phyloP scores from a whole-genome alignment of 2,888 invertebrate genomes.

The Rhagonycha fulva region DNA sequence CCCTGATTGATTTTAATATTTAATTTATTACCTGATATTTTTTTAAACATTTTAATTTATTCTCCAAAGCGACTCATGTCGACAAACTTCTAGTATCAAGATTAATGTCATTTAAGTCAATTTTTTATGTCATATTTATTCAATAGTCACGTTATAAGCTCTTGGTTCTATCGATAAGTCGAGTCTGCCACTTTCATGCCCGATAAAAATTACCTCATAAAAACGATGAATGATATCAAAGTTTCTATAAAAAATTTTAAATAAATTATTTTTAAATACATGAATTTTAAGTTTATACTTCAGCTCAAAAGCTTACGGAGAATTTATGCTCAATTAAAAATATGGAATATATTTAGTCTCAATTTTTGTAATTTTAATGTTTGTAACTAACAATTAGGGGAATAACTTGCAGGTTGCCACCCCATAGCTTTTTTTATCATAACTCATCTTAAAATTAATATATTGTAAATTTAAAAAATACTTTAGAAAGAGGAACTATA shows the following conservation, averaged over 20 bases:
- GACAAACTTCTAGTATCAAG: neutral
- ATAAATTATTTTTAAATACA: neutral
- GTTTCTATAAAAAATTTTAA: neutral
- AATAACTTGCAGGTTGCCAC: too few species aligned
- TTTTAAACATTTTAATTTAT: neutral
- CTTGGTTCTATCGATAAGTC: neutral
- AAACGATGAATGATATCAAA: neutral
- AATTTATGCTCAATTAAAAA: neutral
- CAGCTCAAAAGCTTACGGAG: neutral
- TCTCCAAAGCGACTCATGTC: neutral
- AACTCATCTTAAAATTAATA: too few species aligned
- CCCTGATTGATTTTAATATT: neutral
- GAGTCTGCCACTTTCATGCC: neutral
- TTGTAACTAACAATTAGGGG: too few species aligned
- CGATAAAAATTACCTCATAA: neutral
- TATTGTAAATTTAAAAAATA: too few species aligned
- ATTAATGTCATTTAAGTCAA: neutral
- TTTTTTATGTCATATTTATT: neutral
- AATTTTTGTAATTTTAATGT: neutral
- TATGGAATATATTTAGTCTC: neutral
- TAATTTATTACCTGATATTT: neutral
- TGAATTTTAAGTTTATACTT: neutral
- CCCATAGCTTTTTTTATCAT: too few species aligned
- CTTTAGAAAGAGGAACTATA: too few species aligned
- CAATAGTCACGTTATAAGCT: neutral